Conservation (phyloP, 1,140 invertebrate species). For the Riptortus pedestris region DNA sequence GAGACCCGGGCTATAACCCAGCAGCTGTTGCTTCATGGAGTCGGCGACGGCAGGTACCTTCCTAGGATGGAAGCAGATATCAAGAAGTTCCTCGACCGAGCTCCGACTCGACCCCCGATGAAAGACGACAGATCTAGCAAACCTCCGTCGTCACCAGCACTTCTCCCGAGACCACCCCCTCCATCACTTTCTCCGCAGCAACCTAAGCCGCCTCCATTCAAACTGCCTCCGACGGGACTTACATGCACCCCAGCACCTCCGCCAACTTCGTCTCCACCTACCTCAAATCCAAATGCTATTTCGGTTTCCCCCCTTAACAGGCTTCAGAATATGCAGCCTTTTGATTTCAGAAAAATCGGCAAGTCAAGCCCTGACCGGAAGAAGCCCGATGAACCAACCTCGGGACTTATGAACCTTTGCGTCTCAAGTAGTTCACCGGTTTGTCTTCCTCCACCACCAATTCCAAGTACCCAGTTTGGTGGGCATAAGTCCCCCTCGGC, state of each 20-base stretch:
- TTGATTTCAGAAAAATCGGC: constrained; percentile 74
- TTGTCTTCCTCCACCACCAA: constrained; percentile 31
- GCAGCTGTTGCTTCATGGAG: constrained; percentile 51
- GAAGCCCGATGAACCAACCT: constrained; percentile 40
- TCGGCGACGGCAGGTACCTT: constrained; percentile 32
- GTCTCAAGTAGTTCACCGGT: constrained; percentile 37
- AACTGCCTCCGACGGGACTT: constrained; percentile 31
- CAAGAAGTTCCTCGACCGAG: constrained; percentile 46
- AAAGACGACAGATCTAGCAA: constrained; percentile 13
- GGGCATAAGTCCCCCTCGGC: constrained; percentile 31
- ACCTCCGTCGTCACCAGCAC: constrained; percentile 8
- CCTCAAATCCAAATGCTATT: constrained; percentile 41
- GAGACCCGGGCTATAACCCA: constrained; percentile 73
- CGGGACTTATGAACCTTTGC: constrained; percentile 48
- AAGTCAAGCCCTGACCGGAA: constrained; percentile 39
- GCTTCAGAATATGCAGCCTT: constrained; percentile 89
- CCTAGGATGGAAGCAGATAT: constrained; percentile 44
- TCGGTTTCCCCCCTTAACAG: constrained; percentile 70
- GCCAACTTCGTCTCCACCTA: constrained; percentile 36
- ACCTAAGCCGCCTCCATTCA: constrained; percentile 28
- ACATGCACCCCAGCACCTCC: constrained; percentile 39
- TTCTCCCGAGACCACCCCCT: constrained; percentile 1
- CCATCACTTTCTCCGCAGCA: constrained; percentile 26
- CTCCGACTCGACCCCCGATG: constrained; percentile 25
- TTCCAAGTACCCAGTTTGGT: constrained; percentile 35